These are phyloP conservation scores for Celastrina argiolus DNA, from an alignment of 2,888 invertebrate species.

Conservation along the genomic window DNA sequence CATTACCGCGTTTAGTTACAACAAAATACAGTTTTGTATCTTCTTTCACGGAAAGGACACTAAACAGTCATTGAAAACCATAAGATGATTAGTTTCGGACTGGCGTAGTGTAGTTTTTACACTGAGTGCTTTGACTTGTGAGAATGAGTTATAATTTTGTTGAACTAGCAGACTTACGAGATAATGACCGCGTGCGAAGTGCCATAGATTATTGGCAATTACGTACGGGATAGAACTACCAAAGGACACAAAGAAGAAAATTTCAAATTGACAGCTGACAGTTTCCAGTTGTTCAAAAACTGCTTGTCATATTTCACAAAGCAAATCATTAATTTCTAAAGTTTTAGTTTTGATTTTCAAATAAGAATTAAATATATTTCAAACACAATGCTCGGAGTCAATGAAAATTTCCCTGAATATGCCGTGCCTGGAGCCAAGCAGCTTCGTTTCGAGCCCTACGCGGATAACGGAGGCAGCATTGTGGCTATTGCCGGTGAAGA, in stretches of 20 bases:
- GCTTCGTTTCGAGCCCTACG: constrained; percentile 72
- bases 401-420: constrained; percentile 66
- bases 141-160: too few relatives aligned
- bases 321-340: neutral
- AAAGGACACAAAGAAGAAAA: neutral
- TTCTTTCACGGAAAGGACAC: too few relatives aligned
- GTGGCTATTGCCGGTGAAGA: constrained; percentile 97
- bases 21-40: too few relatives aligned
- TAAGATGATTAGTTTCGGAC: too few relatives aligned
- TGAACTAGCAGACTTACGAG: too few relatives aligned
- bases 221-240: neutral
- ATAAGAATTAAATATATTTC: neutral
- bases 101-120: too few relatives aligned
- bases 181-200: too few relatives aligned
- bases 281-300: neutral
- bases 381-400: constrained; percentile 51
- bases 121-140: too few relatives aligned
- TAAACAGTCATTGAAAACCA: too few relatives aligned
- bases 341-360: neutral
- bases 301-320: constrained; percentile 23
- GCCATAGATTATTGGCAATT: neutral
- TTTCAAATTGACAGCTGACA: neutral
- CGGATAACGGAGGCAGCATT: constrained; percentile 86
- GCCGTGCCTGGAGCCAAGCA: constrained; percentile 73
- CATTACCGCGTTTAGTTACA: too few relatives aligned